A percentile compares a stretch with the other conserved stretches of the same genome.
These are phyloP conservation scores for Chironomus riparius DNA, from an alignment of 2,888 invertebrate species.

Conservation along the genomic window DNA sequence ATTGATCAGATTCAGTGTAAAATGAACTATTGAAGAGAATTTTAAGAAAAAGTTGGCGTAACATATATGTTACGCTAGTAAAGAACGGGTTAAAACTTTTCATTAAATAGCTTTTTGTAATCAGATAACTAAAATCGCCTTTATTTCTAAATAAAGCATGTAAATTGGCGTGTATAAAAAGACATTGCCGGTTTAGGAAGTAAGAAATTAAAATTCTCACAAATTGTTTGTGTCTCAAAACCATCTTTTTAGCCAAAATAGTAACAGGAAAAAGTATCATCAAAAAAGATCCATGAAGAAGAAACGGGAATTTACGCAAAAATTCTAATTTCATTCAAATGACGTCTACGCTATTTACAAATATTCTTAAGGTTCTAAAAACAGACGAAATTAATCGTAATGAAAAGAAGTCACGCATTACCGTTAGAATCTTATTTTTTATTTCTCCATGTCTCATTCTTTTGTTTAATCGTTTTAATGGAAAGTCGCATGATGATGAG, in stretches of 20 bases:
- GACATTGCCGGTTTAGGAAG: not conserved
- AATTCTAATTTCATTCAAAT: constrained; percentile 13
- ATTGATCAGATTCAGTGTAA: too few relatives aligned
- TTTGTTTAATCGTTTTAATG: too few relatives aligned
- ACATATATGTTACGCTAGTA: too few relatives aligned
- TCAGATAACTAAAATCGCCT: too few relatives aligned
- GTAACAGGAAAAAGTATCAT: not conserved
- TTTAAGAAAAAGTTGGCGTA: too few relatives aligned
- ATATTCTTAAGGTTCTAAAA: not conserved
- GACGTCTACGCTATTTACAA: not conserved
- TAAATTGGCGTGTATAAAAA: constrained; percentile 2
- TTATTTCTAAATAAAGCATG: not conserved
- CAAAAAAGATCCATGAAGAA: not conserved
- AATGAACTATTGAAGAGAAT: too few relatives aligned
- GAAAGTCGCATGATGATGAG: constrained; percentile 1
- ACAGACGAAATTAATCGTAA: too few relatives aligned
- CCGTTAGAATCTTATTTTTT: not conserved
- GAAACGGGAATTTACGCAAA: not conserved
- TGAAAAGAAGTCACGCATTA: not conserved
- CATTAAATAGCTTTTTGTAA: too few relatives aligned
- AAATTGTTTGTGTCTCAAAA: not conserved
- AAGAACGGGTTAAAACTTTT: too few relatives aligned
- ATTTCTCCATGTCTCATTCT: not conserved
- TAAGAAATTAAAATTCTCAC: not conserved
- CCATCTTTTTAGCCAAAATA: too few relatives aligned